Evolutionary conservation across 2,888 invertebrate genomes (phyloP).

Genomic region (Venusia cambrica): DNA sequence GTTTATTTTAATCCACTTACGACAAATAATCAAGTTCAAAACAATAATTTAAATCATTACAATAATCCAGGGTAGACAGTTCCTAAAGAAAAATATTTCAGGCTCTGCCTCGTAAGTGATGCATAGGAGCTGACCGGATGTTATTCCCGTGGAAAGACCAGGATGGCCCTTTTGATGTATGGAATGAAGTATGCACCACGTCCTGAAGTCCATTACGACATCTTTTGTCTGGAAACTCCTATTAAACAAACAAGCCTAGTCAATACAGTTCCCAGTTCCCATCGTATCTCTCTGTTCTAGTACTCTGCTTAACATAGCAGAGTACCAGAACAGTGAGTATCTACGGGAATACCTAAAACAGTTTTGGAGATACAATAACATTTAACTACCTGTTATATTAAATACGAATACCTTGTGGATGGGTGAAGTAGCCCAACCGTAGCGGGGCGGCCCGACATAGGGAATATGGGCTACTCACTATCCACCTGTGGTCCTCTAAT

Average conservation of each 20-base stretch:
- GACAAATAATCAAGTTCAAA: slow-evolving; percentile 11
- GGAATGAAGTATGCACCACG: slow-evolving; percentile 54
- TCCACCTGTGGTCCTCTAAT: too few relatives aligned
- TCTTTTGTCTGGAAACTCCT: slow-evolving; percentile 36
- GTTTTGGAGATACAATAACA: too few relatives aligned
- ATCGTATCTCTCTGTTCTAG: too few relatives aligned
- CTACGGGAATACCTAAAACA: too few relatives aligned
- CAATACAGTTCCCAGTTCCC: neutral
- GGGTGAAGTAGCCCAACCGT: too few relatives aligned
- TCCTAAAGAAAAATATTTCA: slow-evolving; percentile 11
- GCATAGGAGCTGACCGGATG: slow-evolving; percentile 23
- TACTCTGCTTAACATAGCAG: too few relatives aligned
- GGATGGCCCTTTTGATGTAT: slow-evolving; percentile 52
- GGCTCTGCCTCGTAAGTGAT: slow-evolving; percentile 30
- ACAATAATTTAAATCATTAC: slow-evolving; percentile 19
- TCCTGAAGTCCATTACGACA: slow-evolving; percentile 69
- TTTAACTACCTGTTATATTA: too few relatives aligned
- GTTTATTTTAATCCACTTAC: too few relatives aligned
- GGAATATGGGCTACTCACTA: too few relatives aligned
- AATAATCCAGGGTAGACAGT: slow-evolving; percentile 21
- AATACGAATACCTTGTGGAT: too few relatives aligned
- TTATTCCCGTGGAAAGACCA: slow-evolving; percentile 64
- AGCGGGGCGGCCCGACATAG: too few relatives aligned
- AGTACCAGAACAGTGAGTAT: too few relatives aligned
- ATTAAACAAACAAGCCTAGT: slow-evolving; percentile 24